Base-by-base conservation (phyloP, 2,113 vertebrate genomes). In the Porphyrio hochstetteri region DNA sequence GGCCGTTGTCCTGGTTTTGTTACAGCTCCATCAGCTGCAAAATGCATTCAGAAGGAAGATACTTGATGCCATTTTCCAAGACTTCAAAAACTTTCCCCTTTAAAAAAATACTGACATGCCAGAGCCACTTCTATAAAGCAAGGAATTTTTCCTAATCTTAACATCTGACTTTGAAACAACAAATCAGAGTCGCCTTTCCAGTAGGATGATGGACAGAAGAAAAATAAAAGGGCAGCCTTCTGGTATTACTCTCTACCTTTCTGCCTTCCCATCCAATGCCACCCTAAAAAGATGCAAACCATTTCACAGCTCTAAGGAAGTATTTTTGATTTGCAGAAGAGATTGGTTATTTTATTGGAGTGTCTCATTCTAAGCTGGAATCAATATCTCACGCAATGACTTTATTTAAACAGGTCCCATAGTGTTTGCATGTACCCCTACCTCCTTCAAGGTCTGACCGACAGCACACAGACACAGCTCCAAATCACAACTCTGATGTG, bases 371-470 rank as follows among this genome's bases (percentile, higher is more conserved):
- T 52, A 81, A 64, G 20, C 50, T 40, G n/a, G 55, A 52, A n/a
- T 78, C 27, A 16, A n/a, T 19, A 29, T 27, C 33, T 85, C 27
- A 11, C 1, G 1, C 35, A 42, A 55, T 19, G 19, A 72, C 16
- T 64, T 93, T n/a, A n/a, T 68, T 65, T 36, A n/a, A 81, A 60
- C 5, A 17, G 19, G 36, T 74, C 21, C 7, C 21, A 5, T 0
- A 59, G 14, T 9, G 23, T 40, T 31, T 1, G 1, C 11, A 11
- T 1, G 7, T 21, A 29, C 1, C 48, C 19, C 7, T 5, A 59
- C 44, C 4, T 61, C 27, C 59, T 19, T 59, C 42, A 78, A 56
- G 35, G 21, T 53, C 44, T 82, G 28, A 24, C 10, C 24, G 38
- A 27, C 40, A 57, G 13, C 64, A 42, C 48, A 63, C 29, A 52